phyloP scores from a whole-genome alignment of 2,888 invertebrate species.

The Andrena bicolor region DNA sequence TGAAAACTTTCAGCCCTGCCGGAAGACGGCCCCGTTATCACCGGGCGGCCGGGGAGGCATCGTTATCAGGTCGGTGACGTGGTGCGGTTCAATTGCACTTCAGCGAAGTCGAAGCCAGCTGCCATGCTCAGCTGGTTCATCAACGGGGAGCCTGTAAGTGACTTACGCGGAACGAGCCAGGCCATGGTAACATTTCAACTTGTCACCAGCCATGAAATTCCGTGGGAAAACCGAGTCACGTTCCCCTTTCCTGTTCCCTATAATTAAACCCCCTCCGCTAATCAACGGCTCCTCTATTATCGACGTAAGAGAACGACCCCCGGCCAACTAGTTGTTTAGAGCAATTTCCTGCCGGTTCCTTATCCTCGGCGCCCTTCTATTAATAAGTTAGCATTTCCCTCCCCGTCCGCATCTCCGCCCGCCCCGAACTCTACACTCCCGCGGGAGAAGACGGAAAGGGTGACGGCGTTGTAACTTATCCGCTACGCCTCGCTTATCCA shows the following conservation, averaged over 20 bases:
- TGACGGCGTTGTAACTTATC: neutral
- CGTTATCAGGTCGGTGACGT: conserved; percentile 94
- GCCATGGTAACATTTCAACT: neutral
- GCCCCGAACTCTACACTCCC: neutral
- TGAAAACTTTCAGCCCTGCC: conserved; percentile 88
- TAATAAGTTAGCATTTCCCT: conserved; percentile 3
- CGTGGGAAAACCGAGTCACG: conserved; percentile 17
- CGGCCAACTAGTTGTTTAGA: too few relatives aligned
- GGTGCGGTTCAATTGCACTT: conserved; percentile 94
- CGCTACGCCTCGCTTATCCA: neutral
- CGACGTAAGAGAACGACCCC: too few relatives aligned
- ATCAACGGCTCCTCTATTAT: neutral
- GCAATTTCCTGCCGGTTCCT: too few relatives aligned
- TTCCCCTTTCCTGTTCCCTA: neutral
- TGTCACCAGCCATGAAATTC: conserved; percentile 17
- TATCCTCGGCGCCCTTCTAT: neutral
- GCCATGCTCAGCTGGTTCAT: conserved; percentile 95
- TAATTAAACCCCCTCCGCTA: neutral
- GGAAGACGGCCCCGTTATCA: conserved; percentile 92
- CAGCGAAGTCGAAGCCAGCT: conserved; percentile 93
- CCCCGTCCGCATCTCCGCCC: neutral
- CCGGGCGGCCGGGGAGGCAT: conserved; percentile 89
- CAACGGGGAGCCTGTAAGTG: conserved; percentile 90
- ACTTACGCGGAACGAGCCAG: conserved; percentile 13
- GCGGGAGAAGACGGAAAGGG: neutral